These are phyloP conservation scores for Boleophthalmus pectinirostris DNA, from an alignment of 2,113 vertebrate genomes.

Conservation along the genomic window DNA sequence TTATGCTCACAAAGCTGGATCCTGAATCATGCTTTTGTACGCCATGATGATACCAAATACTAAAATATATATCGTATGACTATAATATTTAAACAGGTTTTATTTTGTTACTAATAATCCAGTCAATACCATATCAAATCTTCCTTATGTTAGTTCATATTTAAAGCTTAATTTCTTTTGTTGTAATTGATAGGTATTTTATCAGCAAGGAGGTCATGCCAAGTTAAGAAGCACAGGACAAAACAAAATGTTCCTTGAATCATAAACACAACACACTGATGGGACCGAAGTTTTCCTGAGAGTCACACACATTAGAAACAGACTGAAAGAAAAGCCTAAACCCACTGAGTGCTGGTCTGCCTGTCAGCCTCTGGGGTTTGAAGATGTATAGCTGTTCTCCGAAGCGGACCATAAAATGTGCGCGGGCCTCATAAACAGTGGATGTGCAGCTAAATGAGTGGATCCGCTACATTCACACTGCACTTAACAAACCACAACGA, in stretches of 20 bases:
- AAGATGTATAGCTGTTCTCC: conserved; percentile 28
- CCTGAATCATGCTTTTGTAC: no score
- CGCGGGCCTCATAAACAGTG: conserved; percentile 46
- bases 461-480: conserved; percentile 49
- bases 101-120: no score
- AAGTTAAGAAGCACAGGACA: neutral
- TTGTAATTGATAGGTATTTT: neutral
- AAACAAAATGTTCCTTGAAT: conserved; percentile 1
- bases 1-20: neutral
- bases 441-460: conserved; percentile 25
- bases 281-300: neutral
- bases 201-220: neutral
- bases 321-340: conserved; percentile 12
- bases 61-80: no score
- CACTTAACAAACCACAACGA: conserved; percentile 54
- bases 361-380: neutral
- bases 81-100: no score
- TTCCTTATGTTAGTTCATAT: neutral
- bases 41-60: no score
- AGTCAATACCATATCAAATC: neutral
- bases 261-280: neutral
- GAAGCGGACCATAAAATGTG: conserved; percentile 44
- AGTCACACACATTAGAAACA: neutral
- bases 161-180: neutral
- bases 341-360: neutral